A percentile compares a stretch with the other conserved stretches of the same genome.
These are phyloP conservation scores for Colletes latitarsis DNA, from an alignment of 1,140 invertebrate genomes.

Conservation along the genomic window DNA sequence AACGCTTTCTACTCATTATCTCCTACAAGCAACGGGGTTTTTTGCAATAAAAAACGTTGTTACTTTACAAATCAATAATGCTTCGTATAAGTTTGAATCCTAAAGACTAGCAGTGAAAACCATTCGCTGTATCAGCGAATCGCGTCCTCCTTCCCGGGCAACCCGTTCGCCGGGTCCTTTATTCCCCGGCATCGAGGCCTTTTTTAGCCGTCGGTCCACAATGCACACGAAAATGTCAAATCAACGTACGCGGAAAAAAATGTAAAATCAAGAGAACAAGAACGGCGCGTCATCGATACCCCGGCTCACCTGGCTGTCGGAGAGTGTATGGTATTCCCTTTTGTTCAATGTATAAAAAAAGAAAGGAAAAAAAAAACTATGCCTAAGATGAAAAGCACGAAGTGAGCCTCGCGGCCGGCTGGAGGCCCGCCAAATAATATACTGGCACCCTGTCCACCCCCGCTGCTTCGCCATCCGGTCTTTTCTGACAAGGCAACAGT, in stretches of 20 bases:
- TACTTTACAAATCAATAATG: too few species aligned
- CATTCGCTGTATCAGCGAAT: conserved; percentile 20
- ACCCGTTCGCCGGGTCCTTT: conserved; percentile 19
- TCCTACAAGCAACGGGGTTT: too few species aligned
- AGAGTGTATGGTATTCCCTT: conserved; percentile 41
- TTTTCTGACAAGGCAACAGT: conserved; percentile 45
- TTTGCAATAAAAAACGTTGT: too few species aligned
- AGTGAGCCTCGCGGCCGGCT: conserved; percentile 74
- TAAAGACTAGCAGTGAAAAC: background rate
- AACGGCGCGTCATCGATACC: conserved; percentile 52
- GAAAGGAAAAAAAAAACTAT: conserved; percentile 34
- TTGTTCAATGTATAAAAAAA: conserved; percentile 62
- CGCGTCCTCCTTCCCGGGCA: conserved; percentile 33
- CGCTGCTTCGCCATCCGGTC: conserved; percentile 6
- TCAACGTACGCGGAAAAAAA: conserved; percentile 39
- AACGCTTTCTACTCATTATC: too few species aligned
- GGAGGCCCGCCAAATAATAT: conserved; percentile 77
- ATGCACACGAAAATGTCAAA: conserved; percentile 51
- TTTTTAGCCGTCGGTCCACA: conserved; percentile 38
- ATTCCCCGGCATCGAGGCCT: conserved; percentile 24
- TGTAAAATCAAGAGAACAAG: conserved; percentile 54
- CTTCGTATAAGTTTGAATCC: background rate
- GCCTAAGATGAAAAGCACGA: conserved; percentile 75
- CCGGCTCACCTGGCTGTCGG: conserved; percentile 48
- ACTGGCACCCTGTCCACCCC: conserved; percentile 67